These are phyloP conservation scores for Hipposideros larvatus DNA, from an alignment of 2,797 vertebrate species.

Conservation along the genomic window DNA sequence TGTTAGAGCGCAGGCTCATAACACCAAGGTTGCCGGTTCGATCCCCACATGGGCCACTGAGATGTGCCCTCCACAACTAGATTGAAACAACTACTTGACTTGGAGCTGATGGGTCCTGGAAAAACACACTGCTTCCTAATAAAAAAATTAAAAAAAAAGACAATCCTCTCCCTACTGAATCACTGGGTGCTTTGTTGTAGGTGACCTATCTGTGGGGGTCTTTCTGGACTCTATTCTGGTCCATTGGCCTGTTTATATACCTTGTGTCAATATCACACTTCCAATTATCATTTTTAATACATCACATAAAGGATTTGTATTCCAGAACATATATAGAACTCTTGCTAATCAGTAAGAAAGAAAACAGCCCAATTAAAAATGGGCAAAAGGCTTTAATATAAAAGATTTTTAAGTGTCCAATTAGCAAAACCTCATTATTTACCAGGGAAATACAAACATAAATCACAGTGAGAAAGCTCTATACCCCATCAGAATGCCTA, in stretches of 20 bases:
- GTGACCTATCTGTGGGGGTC: rapidly evolving
- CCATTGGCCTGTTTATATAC: neutral
- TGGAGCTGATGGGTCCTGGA: no score
- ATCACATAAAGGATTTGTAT: neutral
- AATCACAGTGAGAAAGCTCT: neutral
- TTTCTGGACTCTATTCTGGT: neutral
- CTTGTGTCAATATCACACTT: neutral
- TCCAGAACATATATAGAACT: neutral
- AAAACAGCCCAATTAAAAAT: neutral
- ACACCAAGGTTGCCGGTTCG: no score
- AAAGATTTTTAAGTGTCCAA: neutral
- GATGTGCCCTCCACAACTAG: no score
- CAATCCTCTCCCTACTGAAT: neutral
- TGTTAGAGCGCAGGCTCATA: no score
- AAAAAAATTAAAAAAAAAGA: no score
- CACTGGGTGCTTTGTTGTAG: neutral
- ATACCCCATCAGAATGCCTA: neutral
- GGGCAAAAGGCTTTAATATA: neutral
- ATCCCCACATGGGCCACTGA: no score
- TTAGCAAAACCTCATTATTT: neutral
- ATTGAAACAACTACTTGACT: no score
- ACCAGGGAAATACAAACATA: neutral
- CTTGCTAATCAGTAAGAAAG: neutral
- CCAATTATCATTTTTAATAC: neutral
- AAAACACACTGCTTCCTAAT: no score